Percentiles rank a stretch among this genome's conserved stretches.
Evolutionary conservation across 2,888 invertebrate species (phyloP).

Genomic region (Sisyra nigra): DNA sequence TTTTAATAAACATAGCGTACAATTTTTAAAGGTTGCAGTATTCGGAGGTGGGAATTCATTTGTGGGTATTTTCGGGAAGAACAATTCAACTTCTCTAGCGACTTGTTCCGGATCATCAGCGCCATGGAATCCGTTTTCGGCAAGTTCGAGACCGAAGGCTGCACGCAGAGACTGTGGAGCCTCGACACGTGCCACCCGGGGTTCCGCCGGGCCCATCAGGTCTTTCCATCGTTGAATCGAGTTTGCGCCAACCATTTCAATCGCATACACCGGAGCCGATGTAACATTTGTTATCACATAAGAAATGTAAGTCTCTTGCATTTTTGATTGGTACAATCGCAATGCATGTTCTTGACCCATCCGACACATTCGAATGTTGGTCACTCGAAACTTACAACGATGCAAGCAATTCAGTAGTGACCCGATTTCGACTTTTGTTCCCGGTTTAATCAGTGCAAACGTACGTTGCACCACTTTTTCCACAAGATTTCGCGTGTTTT

Average conservation of each 20-base stretch:
- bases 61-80: slow-evolving; percentile 32
- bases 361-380: slow-evolving; percentile 54
- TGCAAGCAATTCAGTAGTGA: slow-evolving; percentile 53
- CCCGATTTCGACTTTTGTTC: slow-evolving; percentile 50
- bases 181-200: slow-evolving; percentile 34
- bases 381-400: slow-evolving; percentile 40
- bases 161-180: slow-evolving; percentile 44
- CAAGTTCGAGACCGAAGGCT: slow-evolving; percentile 46
- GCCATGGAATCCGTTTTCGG: slow-evolving; percentile 53
- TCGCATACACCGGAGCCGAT: slow-evolving; percentile 49
- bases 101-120: slow-evolving; percentile 40
- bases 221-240: slow-evolving; percentile 41
- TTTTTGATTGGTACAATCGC: slow-evolving; percentile 40
- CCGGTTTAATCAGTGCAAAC: slow-evolving; percentile 63
- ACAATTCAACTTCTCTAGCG: slow-evolving; percentile 36
- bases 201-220: slow-evolving; percentile 45
- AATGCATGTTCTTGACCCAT: slow-evolving; percentile 47
- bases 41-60: slow-evolving; percentile 15
- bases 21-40: slow-evolving; percentile 36
- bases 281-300: slow-evolving; percentile 47
- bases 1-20: slow-evolving; percentile 72
- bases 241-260: slow-evolving; percentile 59
- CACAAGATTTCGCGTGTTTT: slow-evolving; percentile 44
- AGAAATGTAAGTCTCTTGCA: slow-evolving; percentile 42
- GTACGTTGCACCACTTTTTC: slow-evolving; percentile 49